phyloP scores from a whole-genome alignment of 2,888 invertebrate species.

The Deilephila elpenor region DNA sequence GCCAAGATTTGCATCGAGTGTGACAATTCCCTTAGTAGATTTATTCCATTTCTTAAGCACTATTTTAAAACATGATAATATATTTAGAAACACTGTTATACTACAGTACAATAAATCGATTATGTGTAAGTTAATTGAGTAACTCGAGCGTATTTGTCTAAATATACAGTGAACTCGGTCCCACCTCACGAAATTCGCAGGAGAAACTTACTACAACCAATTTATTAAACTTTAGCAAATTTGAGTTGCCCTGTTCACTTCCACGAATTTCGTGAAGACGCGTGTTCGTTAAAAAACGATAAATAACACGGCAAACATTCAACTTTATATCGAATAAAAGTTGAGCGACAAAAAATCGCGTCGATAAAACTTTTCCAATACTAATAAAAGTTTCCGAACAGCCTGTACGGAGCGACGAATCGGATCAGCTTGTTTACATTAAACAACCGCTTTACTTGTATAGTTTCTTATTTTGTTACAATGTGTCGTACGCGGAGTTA shows the following conservation, averaged over 20 bases:
- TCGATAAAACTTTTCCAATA: conserved; percentile 58
- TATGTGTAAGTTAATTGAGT: no score
- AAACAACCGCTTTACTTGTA: conserved; percentile 27
- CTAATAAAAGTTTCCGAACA: conserved; percentile 57
- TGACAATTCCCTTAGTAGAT: no score
- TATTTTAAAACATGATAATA: no score
- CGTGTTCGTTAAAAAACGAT: conserved; percentile 57
- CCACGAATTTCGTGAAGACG: conserved; percentile 25
- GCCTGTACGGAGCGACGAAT: conserved; percentile 36
- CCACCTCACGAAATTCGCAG: not conserved
- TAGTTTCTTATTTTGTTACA: conserved; percentile 25
- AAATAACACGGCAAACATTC: conserved; percentile 57
- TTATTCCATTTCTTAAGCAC: no score
- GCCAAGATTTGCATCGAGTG: no score
- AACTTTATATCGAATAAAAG: conserved; percentile 53
- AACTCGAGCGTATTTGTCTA: no score
- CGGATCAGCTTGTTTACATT: conserved; percentile 34
- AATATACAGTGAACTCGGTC: not conserved
- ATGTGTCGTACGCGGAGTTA: not conserved
- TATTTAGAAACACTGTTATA: no score
- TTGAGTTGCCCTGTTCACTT: conserved; percentile 9
- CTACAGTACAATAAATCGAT: no score
- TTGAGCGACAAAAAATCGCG: conserved; percentile 47
- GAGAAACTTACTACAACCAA: not conserved
- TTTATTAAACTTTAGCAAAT: not conserved